These are phyloP conservation scores for Globia sparganii DNA, from an alignment of 2,888 invertebrate species.

Conservation along the genomic window DNA sequence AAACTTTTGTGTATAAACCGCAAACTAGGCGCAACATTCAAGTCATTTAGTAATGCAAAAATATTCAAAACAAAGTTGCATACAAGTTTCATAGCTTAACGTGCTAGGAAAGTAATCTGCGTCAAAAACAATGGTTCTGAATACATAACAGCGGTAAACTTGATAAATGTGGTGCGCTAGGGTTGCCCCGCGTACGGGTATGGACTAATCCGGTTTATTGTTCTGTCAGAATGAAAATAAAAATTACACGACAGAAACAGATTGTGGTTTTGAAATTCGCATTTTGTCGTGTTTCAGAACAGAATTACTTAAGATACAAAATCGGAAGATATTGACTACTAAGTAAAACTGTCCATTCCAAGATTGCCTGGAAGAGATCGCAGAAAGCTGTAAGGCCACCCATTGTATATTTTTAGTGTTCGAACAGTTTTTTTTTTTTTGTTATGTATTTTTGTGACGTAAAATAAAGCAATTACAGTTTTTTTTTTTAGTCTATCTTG, in stretches of 20 bases:
- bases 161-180: slow-evolving; percentile 80
- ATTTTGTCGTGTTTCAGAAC: neutral
- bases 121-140: slow-evolving; percentile 84
- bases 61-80: slow-evolving; percentile 71
- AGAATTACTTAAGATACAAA: neutral
- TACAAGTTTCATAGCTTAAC: slow-evolving; percentile 73
- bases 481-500: neutral
- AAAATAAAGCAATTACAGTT: neutral
- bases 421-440: too few species aligned
- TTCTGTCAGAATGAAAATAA: slow-evolving; percentile 21
- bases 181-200: slow-evolving; percentile 40
- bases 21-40: slow-evolving; percentile 62
- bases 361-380: too few species aligned
- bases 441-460: too few species aligned
- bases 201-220: slow-evolving; percentile 40
- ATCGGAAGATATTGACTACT: too few species aligned
- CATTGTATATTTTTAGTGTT: too few species aligned
- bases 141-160: slow-evolving; percentile 83
- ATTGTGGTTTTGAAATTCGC: neutral
- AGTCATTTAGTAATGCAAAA: slow-evolving; percentile 73
- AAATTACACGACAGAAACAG: neutral
- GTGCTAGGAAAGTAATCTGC: slow-evolving; percentile 84
- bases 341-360: too few species aligned
- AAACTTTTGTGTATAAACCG: slow-evolving; percentile 37
- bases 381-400: too few species aligned